Percentiles rank a stretch among this genome's conserved stretches.
Evolutionary conservation across 2,113 vertebrate genomes (phyloP).

Genomic region (Varanus komodoensis): DNA sequence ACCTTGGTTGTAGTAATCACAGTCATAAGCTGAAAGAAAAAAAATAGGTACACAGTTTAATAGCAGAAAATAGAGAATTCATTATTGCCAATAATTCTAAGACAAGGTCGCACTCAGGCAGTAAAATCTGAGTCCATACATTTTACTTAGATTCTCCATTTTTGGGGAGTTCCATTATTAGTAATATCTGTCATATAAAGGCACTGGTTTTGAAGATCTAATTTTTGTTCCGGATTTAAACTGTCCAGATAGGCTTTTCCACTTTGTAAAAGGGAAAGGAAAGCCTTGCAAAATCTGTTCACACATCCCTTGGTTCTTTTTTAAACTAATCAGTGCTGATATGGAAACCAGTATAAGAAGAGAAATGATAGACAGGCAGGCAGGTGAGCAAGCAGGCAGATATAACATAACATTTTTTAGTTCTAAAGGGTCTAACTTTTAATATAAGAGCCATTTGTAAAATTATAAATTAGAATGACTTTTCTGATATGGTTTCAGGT

Average conservation of each 20-base stretch:
- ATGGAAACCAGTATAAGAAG: background rate
- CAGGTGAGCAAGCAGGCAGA: background rate
- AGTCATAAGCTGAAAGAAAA: conserved; percentile 90
- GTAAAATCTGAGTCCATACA: conserved; percentile 11
- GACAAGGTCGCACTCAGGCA: conserved; percentile 2
- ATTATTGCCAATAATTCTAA: conserved; percentile 4
- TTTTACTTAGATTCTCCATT: conserved; percentile 36
- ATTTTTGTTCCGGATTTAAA: background rate
- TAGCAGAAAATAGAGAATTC: conserved; percentile 4
- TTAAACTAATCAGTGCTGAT: background rate
- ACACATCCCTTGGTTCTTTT: background rate
- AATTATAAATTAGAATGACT: background rate
- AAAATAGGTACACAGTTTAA: conserved; percentile 41
- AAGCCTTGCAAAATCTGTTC: background rate
- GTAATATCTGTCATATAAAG: conserved; percentile 19
- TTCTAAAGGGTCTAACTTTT: background rate
- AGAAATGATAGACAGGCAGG: background rate
- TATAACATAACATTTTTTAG: too few species aligned
- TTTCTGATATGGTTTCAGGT: conserved; percentile 3
- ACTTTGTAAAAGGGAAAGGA: conserved; percentile 14
- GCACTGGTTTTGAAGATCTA: background rate
- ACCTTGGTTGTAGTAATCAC: conserved; percentile 99
- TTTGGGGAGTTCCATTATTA: conserved; percentile 32
- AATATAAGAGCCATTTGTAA: background rate
- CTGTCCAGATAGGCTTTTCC: background rate